Conservation (phyloP, 1,140 invertebrate genomes). For the Zophobas atratus region DNA sequence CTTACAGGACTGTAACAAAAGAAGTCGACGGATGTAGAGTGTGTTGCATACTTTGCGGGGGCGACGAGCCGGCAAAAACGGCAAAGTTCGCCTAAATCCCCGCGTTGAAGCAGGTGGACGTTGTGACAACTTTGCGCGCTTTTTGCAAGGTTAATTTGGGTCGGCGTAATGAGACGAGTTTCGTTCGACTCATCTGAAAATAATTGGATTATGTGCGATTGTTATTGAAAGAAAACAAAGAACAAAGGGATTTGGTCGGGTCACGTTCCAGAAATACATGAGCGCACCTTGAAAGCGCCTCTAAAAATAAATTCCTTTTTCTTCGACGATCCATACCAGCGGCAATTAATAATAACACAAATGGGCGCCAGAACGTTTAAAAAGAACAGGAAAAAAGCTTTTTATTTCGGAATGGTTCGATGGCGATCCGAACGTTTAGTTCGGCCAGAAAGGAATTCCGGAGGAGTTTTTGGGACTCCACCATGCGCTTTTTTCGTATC, state of each 20-base stretch:
- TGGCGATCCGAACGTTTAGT: neutral
- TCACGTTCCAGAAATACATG: constrained; percentile 48
- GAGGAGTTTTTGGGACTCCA: too few relatives aligned
- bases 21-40: constrained; percentile 52
- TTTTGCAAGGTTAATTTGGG: neutral
- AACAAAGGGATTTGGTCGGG: constrained; percentile 28
- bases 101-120: constrained; percentile 49
- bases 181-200: neutral
- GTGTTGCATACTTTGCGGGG: neutral
- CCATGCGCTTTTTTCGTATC: too few relatives aligned
- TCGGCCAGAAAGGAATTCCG: neutral
- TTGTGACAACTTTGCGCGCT: constrained; percentile 13
- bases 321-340: neutral
- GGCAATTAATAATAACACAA: constrained; percentile 22
- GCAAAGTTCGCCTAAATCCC: constrained; percentile 30
- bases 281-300: constrained; percentile 21
- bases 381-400: neutral
- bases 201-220: constrained; percentile 1
- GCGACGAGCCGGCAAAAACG: constrained; percentile 33
- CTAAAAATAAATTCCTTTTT: constrained; percentile 45
- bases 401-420: neutral
- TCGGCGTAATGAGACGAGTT: constrained; percentile 1
- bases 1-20: constrained; percentile 88
- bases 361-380: neutral
- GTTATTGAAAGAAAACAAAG: constrained; percentile 37